Percentiles rank a stretch among this genome's conserved stretches.
Evolutionary conservation across 2,888 invertebrate genomes (phyloP).

Genomic region (Tetragonula carbonaria): DNA sequence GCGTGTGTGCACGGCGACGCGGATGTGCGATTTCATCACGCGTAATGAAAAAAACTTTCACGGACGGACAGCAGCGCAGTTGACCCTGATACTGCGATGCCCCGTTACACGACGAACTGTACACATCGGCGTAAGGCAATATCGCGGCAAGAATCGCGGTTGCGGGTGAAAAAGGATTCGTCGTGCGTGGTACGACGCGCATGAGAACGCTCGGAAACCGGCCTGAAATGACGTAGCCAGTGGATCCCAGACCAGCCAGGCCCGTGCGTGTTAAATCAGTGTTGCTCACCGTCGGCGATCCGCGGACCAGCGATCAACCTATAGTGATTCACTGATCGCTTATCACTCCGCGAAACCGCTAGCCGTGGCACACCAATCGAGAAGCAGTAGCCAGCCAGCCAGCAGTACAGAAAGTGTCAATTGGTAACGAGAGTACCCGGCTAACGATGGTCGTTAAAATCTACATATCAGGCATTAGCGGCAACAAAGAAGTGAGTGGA

Average conservation of each 20-base stretch:
- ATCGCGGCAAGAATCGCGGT: background rate
- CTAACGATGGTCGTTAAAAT: conserved; percentile 94
- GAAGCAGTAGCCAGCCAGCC: background rate
- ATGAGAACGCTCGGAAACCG: conserved; percentile 55
- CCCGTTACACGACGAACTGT: conserved; percentile 31
- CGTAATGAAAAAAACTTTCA: conserved; percentile 17
- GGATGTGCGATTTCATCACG: conserved; percentile 13
- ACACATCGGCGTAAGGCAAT: background rate
- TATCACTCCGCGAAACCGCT: conserved; percentile 48
- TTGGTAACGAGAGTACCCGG: conserved; percentile 52
- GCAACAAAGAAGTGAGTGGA: conserved; percentile 94
- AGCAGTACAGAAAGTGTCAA: conserved; percentile 51
- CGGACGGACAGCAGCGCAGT: background rate
- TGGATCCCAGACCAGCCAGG: conserved; percentile 54
- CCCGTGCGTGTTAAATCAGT: conserved; percentile 58
- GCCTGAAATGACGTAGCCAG: conserved; percentile 67
- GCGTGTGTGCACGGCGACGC: background rate
- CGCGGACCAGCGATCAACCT: conserved; percentile 17
- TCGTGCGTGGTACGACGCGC: conserved; percentile 17
- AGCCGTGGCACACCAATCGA: conserved; percentile 30
- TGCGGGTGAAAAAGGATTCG: conserved; percentile 19
- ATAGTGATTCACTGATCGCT: conserved; percentile 54
- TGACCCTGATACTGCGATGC: conserved; percentile 31
- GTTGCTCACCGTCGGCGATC: conserved; percentile 49
- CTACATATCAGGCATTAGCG: conserved; percentile 96